phyloP scores from a whole-genome alignment of 2,113 vertebrate species.

The Thamnaconus septentrionalis region DNA sequence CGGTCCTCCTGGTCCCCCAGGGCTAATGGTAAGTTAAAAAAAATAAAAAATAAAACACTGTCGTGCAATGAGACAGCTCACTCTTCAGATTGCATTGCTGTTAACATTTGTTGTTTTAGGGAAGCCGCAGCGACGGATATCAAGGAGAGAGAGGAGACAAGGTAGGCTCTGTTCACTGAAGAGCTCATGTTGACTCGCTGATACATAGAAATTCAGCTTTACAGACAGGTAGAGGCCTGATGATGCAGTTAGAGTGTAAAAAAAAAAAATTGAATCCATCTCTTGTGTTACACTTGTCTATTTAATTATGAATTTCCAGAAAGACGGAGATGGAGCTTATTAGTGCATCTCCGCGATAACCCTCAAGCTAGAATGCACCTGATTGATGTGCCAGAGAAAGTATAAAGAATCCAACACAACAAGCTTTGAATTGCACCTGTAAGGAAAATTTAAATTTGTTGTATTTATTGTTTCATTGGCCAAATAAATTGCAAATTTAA shows the following conservation, averaged over 20 bases:
- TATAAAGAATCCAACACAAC: background rate
- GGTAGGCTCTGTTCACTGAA: conserved; percentile 65
- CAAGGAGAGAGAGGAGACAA: conserved; percentile 91
- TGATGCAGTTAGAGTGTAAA: background rate
- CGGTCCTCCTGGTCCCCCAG: conserved; percentile 79
- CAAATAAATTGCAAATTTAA: too few relatives aligned
- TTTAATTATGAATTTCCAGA: background rate
- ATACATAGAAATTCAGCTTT: background rate
- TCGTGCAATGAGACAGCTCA: background rate
- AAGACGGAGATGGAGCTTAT: conserved; percentile 1
- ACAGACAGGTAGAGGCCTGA: background rate
- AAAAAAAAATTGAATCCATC: too few relatives aligned
- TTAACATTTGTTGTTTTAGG: conserved; percentile 69
- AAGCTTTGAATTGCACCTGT: too few relatives aligned
- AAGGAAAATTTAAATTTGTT: too few relatives aligned
- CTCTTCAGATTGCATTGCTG: background rate
- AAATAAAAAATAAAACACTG: background rate
- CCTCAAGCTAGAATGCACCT: background rate
- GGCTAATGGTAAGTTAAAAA: conserved; percentile 80
- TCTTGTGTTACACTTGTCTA: background rate
- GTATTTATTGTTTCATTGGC: background rate
- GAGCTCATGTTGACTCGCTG: background rate
- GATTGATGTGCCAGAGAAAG: background rate
- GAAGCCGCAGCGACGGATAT: conserved; percentile 83
- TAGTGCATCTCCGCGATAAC: background rate